Conservation (phyloP, 2,113 vertebrate species). For the Zapornia atra region DNA sequence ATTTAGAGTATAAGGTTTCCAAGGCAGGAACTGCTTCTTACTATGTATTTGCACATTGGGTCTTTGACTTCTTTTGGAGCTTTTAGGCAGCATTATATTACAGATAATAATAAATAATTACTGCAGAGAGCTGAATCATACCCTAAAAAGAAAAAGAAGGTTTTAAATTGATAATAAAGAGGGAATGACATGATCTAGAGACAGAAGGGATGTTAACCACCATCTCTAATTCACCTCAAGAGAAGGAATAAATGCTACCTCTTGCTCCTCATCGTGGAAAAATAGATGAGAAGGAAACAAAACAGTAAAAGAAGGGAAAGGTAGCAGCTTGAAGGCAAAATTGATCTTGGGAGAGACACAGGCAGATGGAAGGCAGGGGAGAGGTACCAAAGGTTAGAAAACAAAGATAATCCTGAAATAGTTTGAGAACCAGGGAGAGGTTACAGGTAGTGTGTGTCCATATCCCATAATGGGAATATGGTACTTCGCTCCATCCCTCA, state of each 20-base stretch:
- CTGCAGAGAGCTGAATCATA: slow-evolving; percentile 49
- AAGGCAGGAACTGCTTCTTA: slow-evolving; percentile 4
- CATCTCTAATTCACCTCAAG: slow-evolving; percentile 46
- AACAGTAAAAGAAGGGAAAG: neutral
- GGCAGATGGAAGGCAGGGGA: neutral
- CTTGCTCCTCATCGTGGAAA: slow-evolving; percentile 6
- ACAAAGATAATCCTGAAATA: neutral
- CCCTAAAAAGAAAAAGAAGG: slow-evolving; percentile 21
- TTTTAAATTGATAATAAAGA: slow-evolving; percentile 52
- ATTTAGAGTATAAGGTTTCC: neutral
- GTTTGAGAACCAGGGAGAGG: neutral
- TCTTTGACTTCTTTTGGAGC: slow-evolving; percentile 56
- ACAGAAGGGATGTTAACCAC: slow-evolving; percentile 36
- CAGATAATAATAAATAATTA: slow-evolving; percentile 68
- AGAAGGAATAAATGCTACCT: slow-evolving; percentile 43
- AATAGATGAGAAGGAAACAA: slow-evolving; percentile 37
- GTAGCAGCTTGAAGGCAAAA: neutral
- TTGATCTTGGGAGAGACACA: neutral
- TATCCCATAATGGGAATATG: neutral
- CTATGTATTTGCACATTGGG: slow-evolving; percentile 27
- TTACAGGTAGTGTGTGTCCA: neutral
- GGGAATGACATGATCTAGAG: slow-evolving; percentile 26
- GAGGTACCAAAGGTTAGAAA: neutral
- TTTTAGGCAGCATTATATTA: slow-evolving; percentile 61
- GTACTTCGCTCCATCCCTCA: neutral